phyloP scores from a whole-genome alignment of 2,797 vertebrate species.

The Yasuhikotakia modesta region DNA sequence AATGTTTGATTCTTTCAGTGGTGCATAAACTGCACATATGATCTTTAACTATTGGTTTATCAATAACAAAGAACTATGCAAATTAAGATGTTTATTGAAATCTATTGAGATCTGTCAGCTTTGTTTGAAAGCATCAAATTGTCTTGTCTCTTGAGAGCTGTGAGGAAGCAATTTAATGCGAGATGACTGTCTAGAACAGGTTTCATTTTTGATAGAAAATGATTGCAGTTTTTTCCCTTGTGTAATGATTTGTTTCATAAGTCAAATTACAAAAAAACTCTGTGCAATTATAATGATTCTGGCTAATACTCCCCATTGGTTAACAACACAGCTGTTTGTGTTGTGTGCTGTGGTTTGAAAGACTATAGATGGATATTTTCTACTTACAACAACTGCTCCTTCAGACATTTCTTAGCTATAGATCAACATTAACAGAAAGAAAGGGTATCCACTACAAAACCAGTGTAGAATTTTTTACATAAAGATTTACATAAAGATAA shows the following conservation, averaged over 20 bases:
- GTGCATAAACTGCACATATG: too few relatives aligned
- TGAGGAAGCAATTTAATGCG: not conserved
- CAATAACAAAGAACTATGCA: too few relatives aligned
- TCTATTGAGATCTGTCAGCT: too few relatives aligned
- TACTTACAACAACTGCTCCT: not conserved
- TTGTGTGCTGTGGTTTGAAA: not conserved
- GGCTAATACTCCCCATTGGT: not conserved
- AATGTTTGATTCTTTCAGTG: too few relatives aligned
- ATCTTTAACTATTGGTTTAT: too few relatives aligned
- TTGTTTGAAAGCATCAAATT: not conserved
- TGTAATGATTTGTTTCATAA: slow-evolving; percentile 1
- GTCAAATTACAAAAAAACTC: slow-evolving; percentile 36
- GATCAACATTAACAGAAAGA: not conserved
- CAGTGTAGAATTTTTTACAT: not conserved
- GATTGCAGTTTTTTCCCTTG: slow-evolving; percentile 5
- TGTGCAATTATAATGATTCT: not conserved
- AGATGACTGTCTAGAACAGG: slow-evolving; percentile 4
- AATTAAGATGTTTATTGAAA: too few relatives aligned
- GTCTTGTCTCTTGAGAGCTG: not conserved
- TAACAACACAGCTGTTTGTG: slow-evolving; percentile 17
- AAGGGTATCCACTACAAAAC: too few relatives aligned
- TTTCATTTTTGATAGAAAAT: slow-evolving; percentile 5
- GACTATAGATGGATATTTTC: not conserved
- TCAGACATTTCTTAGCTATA: slow-evolving; percentile 6
- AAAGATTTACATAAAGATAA: not conserved